A percentile compares a stretch with the other conserved stretches of the same genome.
These are phyloP conservation scores for Drosophila borealis DNA, from an alignment of 2,888 invertebrate species.

Conservation along the genomic window DNA sequence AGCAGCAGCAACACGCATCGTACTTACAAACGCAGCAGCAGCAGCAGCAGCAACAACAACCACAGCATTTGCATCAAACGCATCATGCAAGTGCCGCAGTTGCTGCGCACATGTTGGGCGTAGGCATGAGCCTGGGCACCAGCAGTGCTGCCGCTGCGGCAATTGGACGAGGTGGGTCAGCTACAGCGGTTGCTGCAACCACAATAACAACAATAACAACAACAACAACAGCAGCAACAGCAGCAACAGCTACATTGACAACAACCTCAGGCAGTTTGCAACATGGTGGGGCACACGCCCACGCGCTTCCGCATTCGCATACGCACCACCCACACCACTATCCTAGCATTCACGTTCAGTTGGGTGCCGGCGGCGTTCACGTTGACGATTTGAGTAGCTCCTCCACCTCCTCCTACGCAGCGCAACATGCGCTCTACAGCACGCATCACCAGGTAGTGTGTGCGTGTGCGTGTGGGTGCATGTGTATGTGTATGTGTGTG, in stretches of 20 bases:
- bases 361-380: conserved; percentile 54
- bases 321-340: conserved; percentile 52
- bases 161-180: conserved; percentile 82
- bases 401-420: conserved; percentile 62
- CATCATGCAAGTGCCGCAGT: conserved; percentile 60
- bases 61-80: conserved; percentile 46
- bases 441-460: conserved; percentile 84
- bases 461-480: conserved; percentile 53
- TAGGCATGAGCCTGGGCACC: conserved; percentile 41
- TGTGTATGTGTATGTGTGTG: conserved; percentile 37
- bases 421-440: conserved; percentile 78
- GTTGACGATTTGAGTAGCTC: conserved; percentile 70
- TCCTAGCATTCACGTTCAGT: conserved; percentile 63
- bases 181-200: conserved; percentile 51
- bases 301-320: conserved; percentile 39
- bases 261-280: conserved; percentile 59
- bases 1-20: conserved; percentile 55
- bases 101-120: conserved; percentile 62
- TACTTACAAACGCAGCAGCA: conserved; percentile 52
- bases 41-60: conserved; percentile 57
- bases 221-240: conserved; percentile 43
- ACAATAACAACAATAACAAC: conserved; percentile 54
- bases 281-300: conserved; percentile 40
- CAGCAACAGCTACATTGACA: conserved; percentile 54
- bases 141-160: conserved; percentile 44